Evolutionary conservation across 2,888 invertebrate species (phyloP), one percentile per base, ranked within the genome.

Genomic region (Clostera curtula): DNA sequence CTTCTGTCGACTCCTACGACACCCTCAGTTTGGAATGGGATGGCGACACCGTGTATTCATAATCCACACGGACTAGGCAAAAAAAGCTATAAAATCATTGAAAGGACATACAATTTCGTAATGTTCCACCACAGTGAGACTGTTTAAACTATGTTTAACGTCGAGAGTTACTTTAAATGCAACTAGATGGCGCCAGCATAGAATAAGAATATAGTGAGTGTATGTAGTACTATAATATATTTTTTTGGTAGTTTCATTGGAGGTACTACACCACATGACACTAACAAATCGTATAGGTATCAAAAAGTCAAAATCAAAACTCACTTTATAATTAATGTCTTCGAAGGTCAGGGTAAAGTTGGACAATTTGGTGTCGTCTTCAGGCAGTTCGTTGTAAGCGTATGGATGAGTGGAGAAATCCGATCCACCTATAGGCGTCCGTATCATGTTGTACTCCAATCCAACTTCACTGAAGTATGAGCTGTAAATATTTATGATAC

Each of bases 341-440:
- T 93, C 93, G 1, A 49, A 19, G 1, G 87, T 65, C 0, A 93
- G 74, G 0, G 84, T 65, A 61, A 91, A 95, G 32, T 85, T 72
- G 3, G 61, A 44, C 9, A 95, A 71, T 0, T 60, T 48, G 2
- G 52, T 55, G 42, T 89, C 87, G 45, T 88, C 85, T 11, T 55
- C 51, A 0, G 80, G 72, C 1, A 43, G 19, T 31, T 88, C 88
- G 54, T 90, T 89, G 57, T 93, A 93, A 0, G 93, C 88, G 74
- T 95, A 95, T 0, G 85, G 66, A 24, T 71, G 85, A 0, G 88
- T 85, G 0, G 95, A 95, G 66, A 95, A 95, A 67, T 96, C 96
- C 26, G 87, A 85, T 5, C 94, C 93, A 1, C 89, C 95, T 31
- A 95, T 91, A 0, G 95, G 91, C 5, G 93, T 85, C 7, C 96